phyloP scores from a whole-genome alignment of 1,140 invertebrate genomes.

The Brachionus calyciflorus region DNA sequence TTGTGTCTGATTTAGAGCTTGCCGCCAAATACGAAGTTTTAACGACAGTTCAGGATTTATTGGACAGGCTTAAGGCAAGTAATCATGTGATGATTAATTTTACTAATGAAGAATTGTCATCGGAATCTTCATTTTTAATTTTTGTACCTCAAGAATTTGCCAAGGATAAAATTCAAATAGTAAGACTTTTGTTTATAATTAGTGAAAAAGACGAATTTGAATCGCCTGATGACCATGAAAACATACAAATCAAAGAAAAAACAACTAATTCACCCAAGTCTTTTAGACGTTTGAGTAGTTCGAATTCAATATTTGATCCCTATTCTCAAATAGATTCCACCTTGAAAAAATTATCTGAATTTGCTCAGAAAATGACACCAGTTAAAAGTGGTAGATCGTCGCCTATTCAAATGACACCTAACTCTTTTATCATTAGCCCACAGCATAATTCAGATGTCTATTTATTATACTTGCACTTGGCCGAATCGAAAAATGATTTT shows the following conservation, averaged over 20 bases:
- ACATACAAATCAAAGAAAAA: neutral
- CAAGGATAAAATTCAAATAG: conserved; percentile 34
- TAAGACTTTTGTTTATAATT: neutral
- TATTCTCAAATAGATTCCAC: neutral
- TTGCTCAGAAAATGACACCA: neutral
- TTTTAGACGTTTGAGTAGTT: neutral
- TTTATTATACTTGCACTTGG: neutral
- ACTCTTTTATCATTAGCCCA: neutral
- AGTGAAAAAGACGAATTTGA: conserved; percentile 20
- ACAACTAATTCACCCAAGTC: too few relatives aligned
- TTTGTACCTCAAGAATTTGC: conserved; percentile 38
- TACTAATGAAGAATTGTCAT: conserved; percentile 27
- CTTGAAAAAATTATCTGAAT: conserved; percentile 8
- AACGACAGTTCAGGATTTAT: neutral
- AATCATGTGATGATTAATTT: conserved; percentile 15
- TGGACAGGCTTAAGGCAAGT: neutral
- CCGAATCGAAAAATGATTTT: neutral
- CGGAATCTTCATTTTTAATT: conserved; percentile 5
- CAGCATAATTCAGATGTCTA: neutral
- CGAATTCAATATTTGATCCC: conserved; percentile 6
- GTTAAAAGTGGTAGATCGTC: neutral
- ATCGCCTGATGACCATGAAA: neutral
- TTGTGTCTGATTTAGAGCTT: conserved; percentile 24
- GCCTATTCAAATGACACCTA: neutral
- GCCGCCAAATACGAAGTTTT: conserved; percentile 32